phyloP scores from a whole-genome alignment of 2,888 invertebrate genomes.

The Tupiocoris notatus region DNA sequence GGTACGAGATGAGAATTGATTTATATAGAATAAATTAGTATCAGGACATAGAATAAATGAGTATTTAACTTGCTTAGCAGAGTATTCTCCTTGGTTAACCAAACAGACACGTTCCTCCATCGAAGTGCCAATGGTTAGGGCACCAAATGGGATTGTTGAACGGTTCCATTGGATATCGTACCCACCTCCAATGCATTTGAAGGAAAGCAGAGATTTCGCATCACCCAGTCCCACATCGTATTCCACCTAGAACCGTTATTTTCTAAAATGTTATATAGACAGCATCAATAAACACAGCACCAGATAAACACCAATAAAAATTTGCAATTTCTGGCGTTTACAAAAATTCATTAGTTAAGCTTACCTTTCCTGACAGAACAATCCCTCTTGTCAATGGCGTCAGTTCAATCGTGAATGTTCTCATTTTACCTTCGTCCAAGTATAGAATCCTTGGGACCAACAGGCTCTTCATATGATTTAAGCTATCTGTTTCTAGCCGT shows the following conservation, averaged over 20 bases:
- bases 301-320: no score
- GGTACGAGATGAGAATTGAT: no score
- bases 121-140: slow-evolving; percentile 23
- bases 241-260: not conserved
- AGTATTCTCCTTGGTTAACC: slow-evolving; percentile 30
- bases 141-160: slow-evolving; percentile 11
- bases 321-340: no score
- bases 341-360: no score
- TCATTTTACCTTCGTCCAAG: not conserved
- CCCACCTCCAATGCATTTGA: slow-evolving; percentile 16
- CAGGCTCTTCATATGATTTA: not conserved
- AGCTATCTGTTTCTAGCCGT: not conserved
- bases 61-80: slow-evolving; percentile 9
- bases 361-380: no score
- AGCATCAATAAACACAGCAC: no score
- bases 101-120: slow-evolving; percentile 19
- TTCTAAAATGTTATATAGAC: no score
- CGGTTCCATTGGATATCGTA: slow-evolving; percentile 20
- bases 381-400: not conserved
- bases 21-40: not conserved
- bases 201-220: not conserved
- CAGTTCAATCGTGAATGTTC: not conserved
- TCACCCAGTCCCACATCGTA: not conserved
- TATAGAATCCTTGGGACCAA: not conserved
- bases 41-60: not conserved